Evolutionary conservation across 2,888 invertebrate species (phyloP).

Genomic region (Andricus curvator): DNA sequence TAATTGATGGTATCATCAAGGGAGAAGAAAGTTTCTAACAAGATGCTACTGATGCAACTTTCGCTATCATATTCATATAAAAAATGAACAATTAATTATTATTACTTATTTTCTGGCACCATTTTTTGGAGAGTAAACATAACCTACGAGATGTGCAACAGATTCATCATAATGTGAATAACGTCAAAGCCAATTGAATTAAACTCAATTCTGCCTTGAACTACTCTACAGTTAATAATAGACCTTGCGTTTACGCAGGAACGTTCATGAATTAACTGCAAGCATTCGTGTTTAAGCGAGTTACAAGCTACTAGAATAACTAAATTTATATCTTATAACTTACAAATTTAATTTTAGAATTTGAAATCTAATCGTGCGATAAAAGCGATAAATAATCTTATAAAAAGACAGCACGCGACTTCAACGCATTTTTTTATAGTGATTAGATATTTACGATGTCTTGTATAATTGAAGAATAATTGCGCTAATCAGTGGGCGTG

Average conservation of each 20-base stretch:
- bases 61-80: not conserved
- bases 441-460: not conserved
- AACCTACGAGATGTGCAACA: not conserved
- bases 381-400: not conserved
- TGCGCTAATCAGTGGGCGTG: not conserved
- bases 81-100: not conserved
- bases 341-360: too few species aligned
- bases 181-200: conserved; percentile 7
- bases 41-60: not conserved
- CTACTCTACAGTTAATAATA: conserved; percentile 22
- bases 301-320: too few species aligned
- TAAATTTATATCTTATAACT: not conserved
- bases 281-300: too few species aligned
- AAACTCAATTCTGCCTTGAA: conserved; percentile 11
- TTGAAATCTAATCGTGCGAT: not conserved
- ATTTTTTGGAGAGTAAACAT: not conserved
- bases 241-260: not conserved
- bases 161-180: not conserved
- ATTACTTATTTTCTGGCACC: not conserved
- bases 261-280: not conserved
- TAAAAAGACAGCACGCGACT: not conserved
- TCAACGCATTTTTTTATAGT: not conserved
- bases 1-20: not conserved
- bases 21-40: not conserved
- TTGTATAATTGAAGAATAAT: conserved; percentile 15